Conservation (phyloP, 1,140 invertebrate genomes). For the Nixonia krombeini region DNA sequence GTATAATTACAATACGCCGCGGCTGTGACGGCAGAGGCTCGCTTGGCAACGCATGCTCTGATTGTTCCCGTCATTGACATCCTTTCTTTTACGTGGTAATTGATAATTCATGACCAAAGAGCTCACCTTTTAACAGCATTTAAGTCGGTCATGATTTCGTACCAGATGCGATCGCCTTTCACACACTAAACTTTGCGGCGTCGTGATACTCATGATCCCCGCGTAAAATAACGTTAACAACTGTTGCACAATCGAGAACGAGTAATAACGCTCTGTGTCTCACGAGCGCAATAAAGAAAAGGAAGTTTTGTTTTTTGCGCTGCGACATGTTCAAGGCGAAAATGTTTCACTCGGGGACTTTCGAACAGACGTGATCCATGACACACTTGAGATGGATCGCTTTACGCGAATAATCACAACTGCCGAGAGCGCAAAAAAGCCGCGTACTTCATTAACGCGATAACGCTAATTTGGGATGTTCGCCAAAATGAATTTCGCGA, state of each 20-base stretch:
- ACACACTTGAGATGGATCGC: conserved; percentile 44
- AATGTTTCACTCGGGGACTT: conserved; percentile 35
- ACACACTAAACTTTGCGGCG: conserved; percentile 23
- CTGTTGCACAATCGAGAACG: neutral
- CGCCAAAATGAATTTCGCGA: neutral
- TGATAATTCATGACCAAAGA: conserved; percentile 20
- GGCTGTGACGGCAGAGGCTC: too few species aligned
- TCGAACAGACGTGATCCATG: conserved; percentile 47
- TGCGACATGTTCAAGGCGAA: conserved; percentile 20
- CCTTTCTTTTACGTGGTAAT: conserved; percentile 7
- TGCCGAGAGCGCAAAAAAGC: conserved; percentile 26
- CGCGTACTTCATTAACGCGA: conserved; percentile 40
- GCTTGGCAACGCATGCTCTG: conserved; percentile 21
- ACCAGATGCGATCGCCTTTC: conserved; percentile 1
- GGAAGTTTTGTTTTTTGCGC: conserved; percentile 12
- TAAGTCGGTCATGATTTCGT: conserved; percentile 23
- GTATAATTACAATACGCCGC: too few species aligned
- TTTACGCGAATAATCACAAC: conserved; percentile 28
- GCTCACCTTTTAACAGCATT: conserved; percentile 38
- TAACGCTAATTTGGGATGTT: conserved; percentile 24
- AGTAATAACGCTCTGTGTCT: neutral
- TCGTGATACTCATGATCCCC: conserved; percentile 22
- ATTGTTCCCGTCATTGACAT: conserved; percentile 28
- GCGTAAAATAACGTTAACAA: conserved; percentile 16
- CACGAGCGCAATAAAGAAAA: neutral